Percentiles rank a stretch among this genome's conserved stretches.
phyloP scores from a whole-genome alignment of 2,113 vertebrate species.

The Xiphophorus hellerii region DNA sequence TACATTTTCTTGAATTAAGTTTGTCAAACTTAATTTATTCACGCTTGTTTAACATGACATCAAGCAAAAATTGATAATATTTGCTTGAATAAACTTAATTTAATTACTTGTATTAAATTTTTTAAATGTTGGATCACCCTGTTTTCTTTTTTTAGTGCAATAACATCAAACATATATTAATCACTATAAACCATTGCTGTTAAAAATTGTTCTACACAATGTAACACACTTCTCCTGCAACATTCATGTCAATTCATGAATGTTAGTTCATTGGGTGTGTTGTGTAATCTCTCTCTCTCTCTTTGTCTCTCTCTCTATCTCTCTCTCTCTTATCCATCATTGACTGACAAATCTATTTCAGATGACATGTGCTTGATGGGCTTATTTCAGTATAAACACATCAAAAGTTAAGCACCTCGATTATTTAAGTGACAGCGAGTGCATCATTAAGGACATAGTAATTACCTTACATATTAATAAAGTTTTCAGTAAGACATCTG shows the following conservation, averaged over 20 bases:
- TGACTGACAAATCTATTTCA: slow-evolving; percentile 27
- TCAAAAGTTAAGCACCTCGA: slow-evolving; percentile 72
- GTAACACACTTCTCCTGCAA: not conserved
- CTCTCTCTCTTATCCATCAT: not conserved
- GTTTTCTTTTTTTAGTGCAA: not conserved
- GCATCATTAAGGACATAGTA: slow-evolving; percentile 71
- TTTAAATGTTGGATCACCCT: no score
- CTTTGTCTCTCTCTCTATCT: not conserved
- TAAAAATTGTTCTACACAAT: not conserved
- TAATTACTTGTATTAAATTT: no score
- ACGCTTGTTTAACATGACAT: no score
- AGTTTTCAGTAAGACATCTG: slow-evolving; percentile 79
- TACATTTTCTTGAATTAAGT: no score
- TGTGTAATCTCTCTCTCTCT: not conserved
- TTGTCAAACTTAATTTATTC: no score
- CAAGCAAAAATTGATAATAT: no score
- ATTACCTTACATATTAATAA: slow-evolving; percentile 75
- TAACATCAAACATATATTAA: not conserved
- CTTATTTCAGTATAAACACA: slow-evolving; percentile 71
- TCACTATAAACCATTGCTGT: not conserved
- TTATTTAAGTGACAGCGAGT: slow-evolving; percentile 76
- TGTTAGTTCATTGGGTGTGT: no score
- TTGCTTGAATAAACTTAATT: no score
- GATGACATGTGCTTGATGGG: slow-evolving; percentile 65
- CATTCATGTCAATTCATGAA: not conserved